phyloP scores from a whole-genome alignment of 2,888 invertebrate genomes.

The Tenthredo mesomela region DNA sequence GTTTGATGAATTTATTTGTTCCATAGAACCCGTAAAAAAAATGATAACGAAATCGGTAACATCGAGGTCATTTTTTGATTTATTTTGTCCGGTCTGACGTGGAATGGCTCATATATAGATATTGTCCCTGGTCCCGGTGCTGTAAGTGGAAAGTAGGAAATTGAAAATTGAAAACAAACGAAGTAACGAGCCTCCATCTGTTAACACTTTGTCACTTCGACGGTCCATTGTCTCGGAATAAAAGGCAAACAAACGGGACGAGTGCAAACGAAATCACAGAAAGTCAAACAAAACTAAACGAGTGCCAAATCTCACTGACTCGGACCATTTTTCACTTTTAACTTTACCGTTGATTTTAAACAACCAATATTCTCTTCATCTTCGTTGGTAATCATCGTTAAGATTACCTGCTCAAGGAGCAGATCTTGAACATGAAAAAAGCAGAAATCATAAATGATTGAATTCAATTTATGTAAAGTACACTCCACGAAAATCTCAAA shows the following conservation, averaged over 20 bases:
- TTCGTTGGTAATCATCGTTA: neutral
- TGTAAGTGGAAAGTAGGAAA: constrained; percentile 14
- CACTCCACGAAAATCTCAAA: no score
- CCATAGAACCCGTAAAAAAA: no score
- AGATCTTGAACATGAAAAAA: neutral
- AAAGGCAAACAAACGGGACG: constrained; percentile 42
- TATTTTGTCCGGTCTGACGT: no score
- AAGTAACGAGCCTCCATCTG: constrained; percentile 47
- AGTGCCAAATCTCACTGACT: constrained; percentile 11
- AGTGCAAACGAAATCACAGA: constrained; percentile 44
- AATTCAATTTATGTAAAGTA: no score
- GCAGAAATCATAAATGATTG: neutral
- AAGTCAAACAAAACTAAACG: constrained; percentile 34
- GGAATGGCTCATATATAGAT: no score
- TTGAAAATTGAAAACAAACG: constrained; percentile 46
- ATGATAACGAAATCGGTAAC: no score
- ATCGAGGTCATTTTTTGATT: no score
- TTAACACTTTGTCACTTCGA: constrained; percentile 41
- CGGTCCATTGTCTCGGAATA: constrained; percentile 38
- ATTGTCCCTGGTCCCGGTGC: neutral
- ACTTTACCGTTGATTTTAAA: neutral
- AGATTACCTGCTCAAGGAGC: neutral
- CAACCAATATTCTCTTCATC: neutral
- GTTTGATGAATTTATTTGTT: no score
- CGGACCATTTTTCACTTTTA: neutral